Base-by-base conservation (phyloP, 2,113 vertebrate genomes). In the Zingel zingel region DNA sequence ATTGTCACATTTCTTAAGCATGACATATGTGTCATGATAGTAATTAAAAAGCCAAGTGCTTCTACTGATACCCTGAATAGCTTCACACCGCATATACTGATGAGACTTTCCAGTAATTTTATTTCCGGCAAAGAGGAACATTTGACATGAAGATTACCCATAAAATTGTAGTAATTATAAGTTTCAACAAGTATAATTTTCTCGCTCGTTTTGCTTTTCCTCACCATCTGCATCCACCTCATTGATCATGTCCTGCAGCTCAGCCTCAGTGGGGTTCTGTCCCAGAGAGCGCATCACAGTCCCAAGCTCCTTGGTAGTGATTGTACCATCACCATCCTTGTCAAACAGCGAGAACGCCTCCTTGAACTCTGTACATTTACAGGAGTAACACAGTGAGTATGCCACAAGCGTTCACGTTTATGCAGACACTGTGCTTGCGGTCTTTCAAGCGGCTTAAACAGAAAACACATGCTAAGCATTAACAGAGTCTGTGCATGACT, bases 221-320 rank as follows among this genome's bases (percentile, higher is more conserved):
- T 95, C 87, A 98, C 97, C 97, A 3, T 98, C 97, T 1, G 97
- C 97, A 5, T 98, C 97, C 80, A 98, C 97, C 87, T 98, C 97
- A 1, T 98, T 98, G 92, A 98, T 98, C 97, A 97, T 97, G 87
- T 98, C 97, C 88, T 98, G 97, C 63, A 98, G 95, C 86, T 98
- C 97, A 0, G 97, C 97, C 83, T 98, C 97, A 0, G 97, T 97
- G 67, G 97, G 97, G 89, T 98, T 98, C 94, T 98, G 97, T 12
- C 97, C 97, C 93, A 98, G 93, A 4, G 97, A 98, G 15, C 97
- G 89, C 97, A 97, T 97, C 79, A 98, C 97, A 0, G 97, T 97
- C n/a, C 97, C 97, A 0, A 98, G 84, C 89, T 98, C 97, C 88
- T 98, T 98, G 75, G 97, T 98, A 81, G 97, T 98, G 86, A 98